These are phyloP conservation scores for Atta cephalotes DNA, from an alignment of 1,140 invertebrate genomes.

Conservation along the genomic window DNA sequence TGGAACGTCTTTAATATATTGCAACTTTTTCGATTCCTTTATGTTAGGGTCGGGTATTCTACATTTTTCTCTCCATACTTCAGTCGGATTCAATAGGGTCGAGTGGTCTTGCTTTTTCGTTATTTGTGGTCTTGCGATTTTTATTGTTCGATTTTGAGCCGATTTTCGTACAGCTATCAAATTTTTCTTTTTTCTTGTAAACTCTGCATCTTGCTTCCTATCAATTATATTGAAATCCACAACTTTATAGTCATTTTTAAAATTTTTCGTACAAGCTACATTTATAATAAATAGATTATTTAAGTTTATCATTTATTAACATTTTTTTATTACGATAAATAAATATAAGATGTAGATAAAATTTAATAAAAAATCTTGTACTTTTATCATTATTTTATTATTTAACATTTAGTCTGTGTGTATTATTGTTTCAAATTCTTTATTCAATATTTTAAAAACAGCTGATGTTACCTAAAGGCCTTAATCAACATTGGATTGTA, in stretches of 20 bases:
- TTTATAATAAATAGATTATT: neutral
- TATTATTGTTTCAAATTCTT: neutral
- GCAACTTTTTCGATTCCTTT: constrained; percentile 54
- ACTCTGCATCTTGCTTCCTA: constrained; percentile 81
- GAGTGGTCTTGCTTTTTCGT: constrained; percentile 50
- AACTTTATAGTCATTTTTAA: neutral
- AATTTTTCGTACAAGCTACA: too few relatives aligned
- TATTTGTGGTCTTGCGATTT: neutral
- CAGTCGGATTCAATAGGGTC: constrained; percentile 79
- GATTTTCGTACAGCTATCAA: constrained; percentile 40
- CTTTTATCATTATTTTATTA: neutral
- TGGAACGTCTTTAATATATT: constrained; percentile 83
- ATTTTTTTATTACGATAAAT: neutral
- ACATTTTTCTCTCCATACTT: constrained; percentile 82
- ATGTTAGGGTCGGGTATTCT: constrained; percentile 54
- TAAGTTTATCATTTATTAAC: neutral
- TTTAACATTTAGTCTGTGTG: neutral
- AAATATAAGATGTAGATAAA: neutral
- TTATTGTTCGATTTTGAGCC: constrained; percentile 1
- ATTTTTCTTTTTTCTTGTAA: constrained; percentile 75
- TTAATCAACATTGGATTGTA: constrained; percentile 69
- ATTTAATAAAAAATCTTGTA: neutral
- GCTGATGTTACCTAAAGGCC: constrained; percentile 76
- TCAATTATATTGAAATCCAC: neutral
- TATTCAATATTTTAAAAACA: neutral